Conservation (phyloP, 1,140 invertebrate species). For the Brachionus paranguensis region DNA sequence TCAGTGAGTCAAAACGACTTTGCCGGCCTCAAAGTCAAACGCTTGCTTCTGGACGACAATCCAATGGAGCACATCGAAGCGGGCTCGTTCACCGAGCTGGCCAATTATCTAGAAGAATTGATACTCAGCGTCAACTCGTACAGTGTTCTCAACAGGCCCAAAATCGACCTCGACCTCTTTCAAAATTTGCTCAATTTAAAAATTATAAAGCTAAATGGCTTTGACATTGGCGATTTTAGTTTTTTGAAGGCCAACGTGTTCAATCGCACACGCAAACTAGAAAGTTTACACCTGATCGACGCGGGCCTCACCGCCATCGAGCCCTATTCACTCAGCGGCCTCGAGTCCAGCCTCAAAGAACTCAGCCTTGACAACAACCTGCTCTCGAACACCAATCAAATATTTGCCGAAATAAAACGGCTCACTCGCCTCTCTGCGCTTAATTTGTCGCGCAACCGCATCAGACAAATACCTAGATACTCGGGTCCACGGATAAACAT, state of each 20-base stretch:
- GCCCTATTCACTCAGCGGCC: not conserved
- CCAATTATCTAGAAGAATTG: conserved; percentile 40
- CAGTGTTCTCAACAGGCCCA: not conserved
- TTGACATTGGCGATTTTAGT: conserved; percentile 6
- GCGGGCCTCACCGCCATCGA: not conserved
- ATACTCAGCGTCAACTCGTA: conserved; percentile 19
- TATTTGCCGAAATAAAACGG: not conserved
- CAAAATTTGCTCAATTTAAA: conserved; percentile 38
- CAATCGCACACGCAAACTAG: conserved; percentile 10
- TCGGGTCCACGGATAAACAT: not conserved
- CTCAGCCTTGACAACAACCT: conserved; percentile 7
- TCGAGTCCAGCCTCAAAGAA: not conserved
- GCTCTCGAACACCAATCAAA: not conserved
- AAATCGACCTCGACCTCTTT: not conserved
- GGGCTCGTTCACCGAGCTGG: conserved; percentile 16
- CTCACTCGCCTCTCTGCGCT: not conserved
- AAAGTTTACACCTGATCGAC: not conserved
- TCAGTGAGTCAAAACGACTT: not conserved
- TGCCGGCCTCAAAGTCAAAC: conserved; percentile 25
- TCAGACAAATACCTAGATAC: not conserved
- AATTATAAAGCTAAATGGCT: conserved; percentile 17
- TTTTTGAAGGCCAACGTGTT: conserved; percentile 22
- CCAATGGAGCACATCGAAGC: conserved; percentile 18
- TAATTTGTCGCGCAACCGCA: not conserved
- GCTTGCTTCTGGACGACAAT: conserved; percentile 14